Evolutionary conservation across 1,140 invertebrate genomes (phyloP), one percentile per base, ranked within the genome.

Genomic region (Limonius californicus): DNA sequence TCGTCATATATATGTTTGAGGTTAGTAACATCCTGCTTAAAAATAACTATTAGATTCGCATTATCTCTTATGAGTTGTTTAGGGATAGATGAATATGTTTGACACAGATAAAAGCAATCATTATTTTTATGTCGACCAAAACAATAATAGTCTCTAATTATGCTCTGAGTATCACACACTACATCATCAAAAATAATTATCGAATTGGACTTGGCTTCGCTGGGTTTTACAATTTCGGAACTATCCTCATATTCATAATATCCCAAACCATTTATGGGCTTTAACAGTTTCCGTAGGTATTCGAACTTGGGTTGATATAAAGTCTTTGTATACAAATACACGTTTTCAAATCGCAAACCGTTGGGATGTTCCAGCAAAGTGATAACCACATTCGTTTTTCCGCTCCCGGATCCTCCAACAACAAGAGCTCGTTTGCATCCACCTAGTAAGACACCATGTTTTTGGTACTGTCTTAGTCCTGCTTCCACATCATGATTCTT

Each of bases 61-160:
- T n/a, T n/a, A n/a, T n/a, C n/a, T n/a, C n/a, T n/a, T n/a, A n/a
- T n/a, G n/a, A n/a, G n/a, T n/a, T n/a, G n/a, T n/a, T n/a, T n/a
- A n/a, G n/a, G n/a, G n/a, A n/a, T n/a, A n/a, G n/a, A n/a, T n/a
- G n/a, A n/a, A n/a, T n/a, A n/a, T n/a, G n/a, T n/a, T n/a, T n/a
- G n/a, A n/a, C n/a, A n/a, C n/a, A 76, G 43, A 39, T 75, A 67
- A 70, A 79, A 78, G 66, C 65, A 66, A 66, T 78, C 75, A 27
- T 75, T 69, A 54, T 72, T 39, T 19, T 70, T 70, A 72, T 77
- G 75, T 57, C 74, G 53, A 1, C 72, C 71, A 16, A 59, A 43
- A 50, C 57, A 43, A 16, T 47, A 59, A 50, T 59, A 50, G 8
- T 59, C 43, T 27, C 57, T 27, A 19, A 59, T 59, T 21, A 27